A percentile compares a stretch with the other conserved stretches of the same genome.
phyloP scores from a whole-genome alignment of 2,888 invertebrate genomes.

The Leptinotarsa haldemani region DNA sequence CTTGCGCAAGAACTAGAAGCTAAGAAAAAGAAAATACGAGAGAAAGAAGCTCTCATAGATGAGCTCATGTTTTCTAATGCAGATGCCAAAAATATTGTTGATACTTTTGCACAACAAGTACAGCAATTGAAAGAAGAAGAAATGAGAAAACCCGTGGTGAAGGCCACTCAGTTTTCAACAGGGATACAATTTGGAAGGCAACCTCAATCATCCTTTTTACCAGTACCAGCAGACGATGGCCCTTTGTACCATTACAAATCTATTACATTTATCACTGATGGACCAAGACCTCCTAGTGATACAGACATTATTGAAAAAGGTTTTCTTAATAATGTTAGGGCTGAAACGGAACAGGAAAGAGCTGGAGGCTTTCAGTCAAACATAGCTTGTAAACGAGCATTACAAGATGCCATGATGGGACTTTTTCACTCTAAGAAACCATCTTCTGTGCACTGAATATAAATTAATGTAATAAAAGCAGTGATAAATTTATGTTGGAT shows the following conservation, averaged over 20 bases:
- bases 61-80: conserved; percentile 94
- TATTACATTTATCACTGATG: conserved; percentile 73
- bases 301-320: conserved; percentile 74
- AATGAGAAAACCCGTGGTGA: conserved; percentile 63
- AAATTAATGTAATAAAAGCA: neutral
- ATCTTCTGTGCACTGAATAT: conserved; percentile 26
- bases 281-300: conserved; percentile 78
- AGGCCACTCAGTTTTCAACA: conserved; percentile 82
- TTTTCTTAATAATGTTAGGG: conserved; percentile 80
- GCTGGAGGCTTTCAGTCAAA: conserved; percentile 90
- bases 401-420: conserved; percentile 89
- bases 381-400: conserved; percentile 85
- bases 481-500: too few species aligned
- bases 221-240: conserved; percentile 81
- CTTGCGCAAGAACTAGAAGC: conserved; percentile 76
- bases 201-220: conserved; percentile 72
- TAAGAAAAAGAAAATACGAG: conserved; percentile 84
- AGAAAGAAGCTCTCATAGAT: conserved; percentile 93
- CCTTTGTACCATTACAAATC: conserved; percentile 79
- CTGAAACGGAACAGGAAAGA: conserved; percentile 78
- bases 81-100: conserved; percentile 89
- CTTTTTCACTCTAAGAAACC: conserved; percentile 67
- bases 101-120: conserved; percentile 77
- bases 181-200: conserved; percentile 85
- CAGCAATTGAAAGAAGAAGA: conserved; percentile 75